phyloP scores from a whole-genome alignment of 2,888 invertebrate genomes.

The Plagiodera versicolora region DNA sequence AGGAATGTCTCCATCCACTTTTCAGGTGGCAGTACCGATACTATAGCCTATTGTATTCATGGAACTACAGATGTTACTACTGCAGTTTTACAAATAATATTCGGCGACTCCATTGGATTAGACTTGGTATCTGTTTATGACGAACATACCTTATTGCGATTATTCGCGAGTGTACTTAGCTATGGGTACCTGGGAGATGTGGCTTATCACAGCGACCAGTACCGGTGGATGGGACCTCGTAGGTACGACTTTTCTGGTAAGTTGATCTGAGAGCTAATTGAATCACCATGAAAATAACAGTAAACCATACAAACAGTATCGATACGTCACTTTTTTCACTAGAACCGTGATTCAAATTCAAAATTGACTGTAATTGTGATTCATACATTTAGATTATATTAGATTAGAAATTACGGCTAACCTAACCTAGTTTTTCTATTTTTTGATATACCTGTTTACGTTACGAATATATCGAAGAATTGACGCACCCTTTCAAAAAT shows the following conservation, averaged over 20 bases:
- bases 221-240: constrained; percentile 84
- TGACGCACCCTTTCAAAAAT: too few relatives aligned
- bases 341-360: too few relatives aligned
- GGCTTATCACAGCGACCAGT: constrained; percentile 75
- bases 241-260: constrained; percentile 78
- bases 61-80: constrained; percentile 80
- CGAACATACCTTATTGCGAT: constrained; percentile 61
- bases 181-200: constrained; percentile 88
- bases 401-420: too few relatives aligned
- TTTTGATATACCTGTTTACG: too few relatives aligned
- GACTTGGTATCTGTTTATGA: constrained; percentile 77
- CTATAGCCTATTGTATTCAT: constrained; percentile 76
- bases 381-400: too few relatives aligned
- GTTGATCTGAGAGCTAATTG: too few relatives aligned
- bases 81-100: constrained; percentile 78
- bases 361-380: too few relatives aligned
- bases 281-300: too few relatives aligned
- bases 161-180: constrained; percentile 76
- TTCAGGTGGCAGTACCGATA: constrained; percentile 71
- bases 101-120: constrained; percentile 72
- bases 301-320: too few relatives aligned
- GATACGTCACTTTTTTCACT: too few relatives aligned
- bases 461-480: too few relatives aligned
- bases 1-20: constrained; percentile 1
- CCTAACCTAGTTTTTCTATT: too few relatives aligned